These are phyloP conservation scores for Cyprinodon brontotheroides DNA, from an alignment of 2,113 vertebrate genomes.

Conservation along the genomic window DNA sequence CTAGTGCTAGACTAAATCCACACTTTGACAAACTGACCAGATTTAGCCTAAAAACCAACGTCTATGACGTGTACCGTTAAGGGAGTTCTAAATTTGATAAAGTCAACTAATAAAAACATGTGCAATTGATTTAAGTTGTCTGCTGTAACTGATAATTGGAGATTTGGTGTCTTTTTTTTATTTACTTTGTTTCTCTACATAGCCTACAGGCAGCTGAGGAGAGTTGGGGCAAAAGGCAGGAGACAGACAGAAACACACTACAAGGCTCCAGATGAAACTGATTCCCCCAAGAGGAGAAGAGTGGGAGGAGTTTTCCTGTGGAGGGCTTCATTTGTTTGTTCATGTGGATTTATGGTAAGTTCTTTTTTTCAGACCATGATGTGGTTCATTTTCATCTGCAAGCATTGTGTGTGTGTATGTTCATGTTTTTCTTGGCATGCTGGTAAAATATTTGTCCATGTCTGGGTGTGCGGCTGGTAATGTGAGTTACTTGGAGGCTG, in stretches of 20 bases:
- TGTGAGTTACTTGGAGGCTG: constrained; percentile 10
- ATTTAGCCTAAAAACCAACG: too few species aligned
- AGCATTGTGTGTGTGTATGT: background rate
- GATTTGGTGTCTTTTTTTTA: too few species aligned
- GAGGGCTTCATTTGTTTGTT: background rate
- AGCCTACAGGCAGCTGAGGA: background rate
- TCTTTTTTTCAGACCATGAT: constrained; percentile 22
- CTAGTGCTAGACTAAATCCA: too few species aligned
- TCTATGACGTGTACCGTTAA: too few species aligned
- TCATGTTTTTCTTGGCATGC: background rate
- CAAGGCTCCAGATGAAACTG: background rate
- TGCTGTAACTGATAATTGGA: background rate
- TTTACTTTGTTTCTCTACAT: background rate
- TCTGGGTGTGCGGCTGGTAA: constrained; percentile 25
- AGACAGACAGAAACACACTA: background rate
- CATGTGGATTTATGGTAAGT: background rate
- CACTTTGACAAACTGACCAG: too few species aligned
- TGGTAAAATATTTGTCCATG: constrained; percentile 16
- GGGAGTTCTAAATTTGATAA: too few species aligned
- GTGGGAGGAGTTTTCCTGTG: constrained; percentile 1
- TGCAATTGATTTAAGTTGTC: background rate
- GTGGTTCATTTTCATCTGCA: constrained; percentile 34
- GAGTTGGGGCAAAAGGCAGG: background rate
- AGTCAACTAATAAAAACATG: too few species aligned
- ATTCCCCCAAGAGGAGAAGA: background rate